Conservation (phyloP, 2,797 vertebrate genomes). For the Rhinatrema bivittatum region DNA sequence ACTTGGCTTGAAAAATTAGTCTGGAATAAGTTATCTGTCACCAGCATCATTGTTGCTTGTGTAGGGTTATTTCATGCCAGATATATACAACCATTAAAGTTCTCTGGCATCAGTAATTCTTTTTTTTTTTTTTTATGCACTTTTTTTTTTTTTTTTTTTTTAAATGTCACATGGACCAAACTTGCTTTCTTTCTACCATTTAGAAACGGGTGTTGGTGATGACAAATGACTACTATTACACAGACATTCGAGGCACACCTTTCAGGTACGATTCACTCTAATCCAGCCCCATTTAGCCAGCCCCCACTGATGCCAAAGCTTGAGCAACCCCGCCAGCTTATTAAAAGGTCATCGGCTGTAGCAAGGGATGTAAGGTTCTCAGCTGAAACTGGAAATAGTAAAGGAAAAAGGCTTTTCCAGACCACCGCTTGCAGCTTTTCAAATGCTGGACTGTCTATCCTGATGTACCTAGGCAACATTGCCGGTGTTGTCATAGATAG, state of each 20-base stretch:
- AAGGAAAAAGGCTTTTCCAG: constrained; percentile 39
- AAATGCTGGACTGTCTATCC: constrained; percentile 47
- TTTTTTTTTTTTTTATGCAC: constrained; percentile 32
- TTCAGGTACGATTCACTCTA: constrained; percentile 79
- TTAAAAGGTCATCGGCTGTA: constrained; percentile 50
- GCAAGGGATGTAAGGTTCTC: constrained; percentile 46
- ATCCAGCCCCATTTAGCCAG: constrained; percentile 48
- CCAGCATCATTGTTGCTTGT: background rate
- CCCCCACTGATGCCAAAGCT: constrained; percentile 44
- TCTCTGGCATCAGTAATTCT: constrained; percentile 32
- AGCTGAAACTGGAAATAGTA: constrained; percentile 48
- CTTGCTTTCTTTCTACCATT: constrained; percentile 44
- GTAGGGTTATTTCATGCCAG: background rate
- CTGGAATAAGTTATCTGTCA: background rate
- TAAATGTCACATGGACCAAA: constrained; percentile 24
- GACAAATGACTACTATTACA: constrained; percentile 98
- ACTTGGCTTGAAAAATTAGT: constrained; percentile 29
- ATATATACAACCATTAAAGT: constrained; percentile 19
- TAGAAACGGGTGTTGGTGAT: constrained; percentile 95
- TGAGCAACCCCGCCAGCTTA: constrained; percentile 39
- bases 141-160: constrained; percentile 32
- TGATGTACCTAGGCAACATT: constrained; percentile 36
- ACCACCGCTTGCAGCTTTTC: constrained; percentile 43
- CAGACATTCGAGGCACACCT: constrained; percentile 94
- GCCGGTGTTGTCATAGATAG: constrained; percentile 40